phyloP scores from a whole-genome alignment of 2,888 invertebrate genomes.

The Chydorus sphaericus region DNA sequence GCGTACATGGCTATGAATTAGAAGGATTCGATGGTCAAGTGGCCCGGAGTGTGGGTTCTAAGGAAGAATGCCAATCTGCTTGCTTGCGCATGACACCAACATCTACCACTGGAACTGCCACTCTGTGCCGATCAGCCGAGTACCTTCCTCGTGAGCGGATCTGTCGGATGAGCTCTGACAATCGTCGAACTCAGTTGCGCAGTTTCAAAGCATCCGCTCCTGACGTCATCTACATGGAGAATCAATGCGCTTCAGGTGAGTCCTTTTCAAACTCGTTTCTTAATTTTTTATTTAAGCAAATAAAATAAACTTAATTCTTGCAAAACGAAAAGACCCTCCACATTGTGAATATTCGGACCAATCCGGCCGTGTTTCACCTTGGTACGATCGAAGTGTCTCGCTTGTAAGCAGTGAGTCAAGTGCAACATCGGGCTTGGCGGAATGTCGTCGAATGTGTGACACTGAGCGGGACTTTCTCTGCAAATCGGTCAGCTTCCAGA shows the following conservation, averaged over 20 bases:
- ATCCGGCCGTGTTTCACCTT: conserved; percentile 29
- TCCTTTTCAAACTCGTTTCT: no score
- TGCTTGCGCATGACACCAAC: conserved; percentile 12
- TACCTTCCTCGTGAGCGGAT: conserved; percentile 32
- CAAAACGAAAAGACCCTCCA: conserved; percentile 26
- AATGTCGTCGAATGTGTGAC: conserved; percentile 31
- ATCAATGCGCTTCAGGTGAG: conserved; percentile 36
- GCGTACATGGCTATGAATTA: conserved; percentile 34
- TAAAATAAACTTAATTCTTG: neutral
- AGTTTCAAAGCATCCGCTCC: conserved; percentile 29
- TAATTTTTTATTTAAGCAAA: neutral
- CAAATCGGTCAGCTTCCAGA: conserved; percentile 26
- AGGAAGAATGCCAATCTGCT: conserved; percentile 13
- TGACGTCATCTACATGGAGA: conserved; percentile 38
- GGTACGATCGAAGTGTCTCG: conserved; percentile 29
- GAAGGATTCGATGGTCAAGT: conserved; percentile 33
- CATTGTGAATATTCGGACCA: conserved; percentile 32
- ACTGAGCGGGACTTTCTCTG: conserved; percentile 31
- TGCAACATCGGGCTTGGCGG: conserved; percentile 23
- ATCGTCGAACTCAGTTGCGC: conserved; percentile 34
- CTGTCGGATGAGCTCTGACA: conserved; percentile 35
- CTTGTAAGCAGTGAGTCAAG: conserved; percentile 15
- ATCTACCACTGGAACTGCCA: no score
- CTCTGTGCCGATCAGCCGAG: conserved; percentile 29
- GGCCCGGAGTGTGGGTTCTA: conserved; percentile 26